Evolutionary conservation across 2,888 invertebrate species (phyloP).

Genomic region (Cecidostiba fungosa): DNA sequence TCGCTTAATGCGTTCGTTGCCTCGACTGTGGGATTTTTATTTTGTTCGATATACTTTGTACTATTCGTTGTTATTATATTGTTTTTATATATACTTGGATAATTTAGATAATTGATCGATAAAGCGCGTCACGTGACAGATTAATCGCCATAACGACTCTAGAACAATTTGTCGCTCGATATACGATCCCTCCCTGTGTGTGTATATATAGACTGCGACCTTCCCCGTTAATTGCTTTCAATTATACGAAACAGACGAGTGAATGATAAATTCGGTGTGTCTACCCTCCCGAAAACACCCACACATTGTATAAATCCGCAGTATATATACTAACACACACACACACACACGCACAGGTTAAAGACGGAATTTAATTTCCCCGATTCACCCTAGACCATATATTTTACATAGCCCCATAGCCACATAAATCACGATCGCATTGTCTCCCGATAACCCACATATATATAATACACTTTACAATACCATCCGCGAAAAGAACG

Average conservation of each 20-base stretch:
- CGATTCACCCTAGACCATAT: conserved; percentile 25
- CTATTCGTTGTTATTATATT: background rate
- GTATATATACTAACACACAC: conserved; percentile 3
- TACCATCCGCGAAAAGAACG: background rate
- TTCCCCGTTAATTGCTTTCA: conserved; percentile 47
- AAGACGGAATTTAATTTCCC: conserved; percentile 47
- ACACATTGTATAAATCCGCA: background rate
- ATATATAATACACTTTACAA: background rate
- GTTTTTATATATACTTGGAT: background rate
- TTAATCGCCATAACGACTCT: background rate
- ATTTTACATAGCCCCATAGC: conserved; percentile 15
- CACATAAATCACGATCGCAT: conserved; percentile 29
- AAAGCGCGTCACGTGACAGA: background rate
- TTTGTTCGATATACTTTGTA: background rate
- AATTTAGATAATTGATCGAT: background rate
- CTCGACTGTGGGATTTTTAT: conserved; percentile 11
- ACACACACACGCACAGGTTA: background rate
- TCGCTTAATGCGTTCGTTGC: conserved; percentile 23
- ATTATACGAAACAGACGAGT: conserved; percentile 44
- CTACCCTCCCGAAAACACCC: background rate
- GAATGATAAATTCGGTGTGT: conserved; percentile 15
- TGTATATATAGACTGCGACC: background rate
- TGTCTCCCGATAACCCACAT: conserved; percentile 42
- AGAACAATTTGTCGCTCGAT: background rate
- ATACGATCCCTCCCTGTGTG: background rate